A percentile compares a stretch with the other conserved stretches of the same genome.
phyloP scores from a whole-genome alignment of 2,797 vertebrate species.

The Phalloptychus januarius region DNA sequence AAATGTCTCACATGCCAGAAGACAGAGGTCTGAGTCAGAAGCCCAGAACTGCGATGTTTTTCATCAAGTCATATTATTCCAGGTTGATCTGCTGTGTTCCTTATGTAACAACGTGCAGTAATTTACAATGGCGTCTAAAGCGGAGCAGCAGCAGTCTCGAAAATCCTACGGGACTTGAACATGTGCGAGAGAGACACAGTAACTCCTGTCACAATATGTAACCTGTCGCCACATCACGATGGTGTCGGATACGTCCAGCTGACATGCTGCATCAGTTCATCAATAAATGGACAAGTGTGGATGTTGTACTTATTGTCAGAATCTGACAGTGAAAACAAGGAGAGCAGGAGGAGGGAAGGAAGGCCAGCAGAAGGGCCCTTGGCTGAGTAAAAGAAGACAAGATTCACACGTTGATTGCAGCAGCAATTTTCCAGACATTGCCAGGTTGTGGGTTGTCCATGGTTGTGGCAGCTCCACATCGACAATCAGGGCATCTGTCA shows the following conservation, averaged over 20 bases:
- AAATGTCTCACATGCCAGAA: constrained; percentile 27
- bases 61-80: background rate
- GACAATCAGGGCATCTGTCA: background rate
- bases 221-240: background rate
- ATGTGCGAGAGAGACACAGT: background rate
- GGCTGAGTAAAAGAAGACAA: background rate
- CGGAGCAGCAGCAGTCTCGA: background rate
- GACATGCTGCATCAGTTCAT: background rate
- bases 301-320: background rate
- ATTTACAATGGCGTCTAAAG: background rate
- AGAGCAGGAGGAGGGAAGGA: background rate
- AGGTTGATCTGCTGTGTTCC: background rate
- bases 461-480: background rate
- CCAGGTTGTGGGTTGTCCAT: background rate
- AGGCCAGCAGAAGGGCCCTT: background rate
- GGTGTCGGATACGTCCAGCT: background rate
- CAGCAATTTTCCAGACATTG: background rate
- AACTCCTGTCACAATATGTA: background rate
- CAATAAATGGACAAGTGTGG: background rate
- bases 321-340: background rate
- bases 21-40: background rate
- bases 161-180: background rate
- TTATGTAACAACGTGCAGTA: too few species aligned
- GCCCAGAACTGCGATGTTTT: background rate
- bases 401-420: background rate